Percentiles rank a stretch among this genome's conserved stretches.
Evolutionary conservation across 1,140 invertebrate genomes (phyloP).

Genomic region (Drosophila kurseongensis): DNA sequence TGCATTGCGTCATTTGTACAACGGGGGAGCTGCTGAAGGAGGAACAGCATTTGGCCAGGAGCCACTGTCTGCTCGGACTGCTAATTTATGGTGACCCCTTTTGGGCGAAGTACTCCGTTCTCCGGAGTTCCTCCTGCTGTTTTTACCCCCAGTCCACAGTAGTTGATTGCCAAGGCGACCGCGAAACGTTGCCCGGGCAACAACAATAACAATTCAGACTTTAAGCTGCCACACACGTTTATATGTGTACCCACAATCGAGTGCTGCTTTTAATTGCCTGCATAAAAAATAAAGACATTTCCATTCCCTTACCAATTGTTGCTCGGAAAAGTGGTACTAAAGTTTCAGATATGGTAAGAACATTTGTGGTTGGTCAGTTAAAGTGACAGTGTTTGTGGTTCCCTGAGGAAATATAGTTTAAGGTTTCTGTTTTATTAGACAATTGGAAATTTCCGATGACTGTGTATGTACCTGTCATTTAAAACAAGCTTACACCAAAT

Average conservation of each 20-base stretch:
- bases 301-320: slow-evolving; percentile 35
- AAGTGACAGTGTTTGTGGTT: too few species aligned
- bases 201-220: slow-evolving; percentile 32
- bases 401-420: too few species aligned
- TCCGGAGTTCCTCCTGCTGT: slow-evolving; percentile 17
- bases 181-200: slow-evolving; percentile 54
- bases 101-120: slow-evolving; percentile 19
- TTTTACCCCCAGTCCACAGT: slow-evolving; percentile 24
- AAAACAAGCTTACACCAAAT: too few species aligned
- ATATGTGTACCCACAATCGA: slow-evolving; percentile 37
- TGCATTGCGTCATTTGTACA: slow-evolving; percentile 72
- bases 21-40: neutral
- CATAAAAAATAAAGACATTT: slow-evolving; percentile 38
- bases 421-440: too few species aligned
- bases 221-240: slow-evolving; percentile 38
- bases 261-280: slow-evolving; percentile 66
- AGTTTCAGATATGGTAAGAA: neutral
- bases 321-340: neutral
- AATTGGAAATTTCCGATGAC: too few species aligned
- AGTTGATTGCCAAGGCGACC: slow-evolving; percentile 76
- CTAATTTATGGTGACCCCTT: slow-evolving; percentile 65
- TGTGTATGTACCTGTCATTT: too few species aligned
- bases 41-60: slow-evolving; percentile 1
- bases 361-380: neutral
- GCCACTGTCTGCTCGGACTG: slow-evolving; percentile 51